phyloP scores from a whole-genome alignment of 2,888 invertebrate genomes.

The Apantesis nais region DNA sequence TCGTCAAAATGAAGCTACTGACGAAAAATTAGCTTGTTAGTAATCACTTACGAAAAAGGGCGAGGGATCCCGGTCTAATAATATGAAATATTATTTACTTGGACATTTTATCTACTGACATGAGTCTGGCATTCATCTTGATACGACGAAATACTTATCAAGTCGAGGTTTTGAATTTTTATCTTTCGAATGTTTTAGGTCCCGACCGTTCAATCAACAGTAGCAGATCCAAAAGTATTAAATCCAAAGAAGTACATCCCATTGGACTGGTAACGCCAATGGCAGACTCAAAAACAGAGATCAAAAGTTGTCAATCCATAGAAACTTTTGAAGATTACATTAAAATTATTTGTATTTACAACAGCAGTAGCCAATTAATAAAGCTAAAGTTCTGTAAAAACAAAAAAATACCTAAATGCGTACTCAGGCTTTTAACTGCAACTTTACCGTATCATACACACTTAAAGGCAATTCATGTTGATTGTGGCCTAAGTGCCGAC shows the following conservation, averaged over 20 bases:
- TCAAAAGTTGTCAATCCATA: neutral
- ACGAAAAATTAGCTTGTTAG: too few relatives aligned
- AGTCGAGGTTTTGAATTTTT: neutral
- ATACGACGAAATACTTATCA: neutral
- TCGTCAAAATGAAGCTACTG: too few relatives aligned
- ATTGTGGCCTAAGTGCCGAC: slow-evolving; percentile 7
- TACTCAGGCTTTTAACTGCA: slow-evolving; percentile 8
- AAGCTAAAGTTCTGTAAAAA: slow-evolving; percentile 14
- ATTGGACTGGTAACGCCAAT: neutral
- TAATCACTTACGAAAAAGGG: too few relatives aligned
- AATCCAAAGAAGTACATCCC: neutral
- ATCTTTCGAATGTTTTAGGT: neutral
- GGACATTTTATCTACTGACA: neutral
- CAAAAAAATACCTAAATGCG: neutral
- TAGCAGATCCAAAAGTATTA: neutral
- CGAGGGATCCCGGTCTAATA: too few relatives aligned
- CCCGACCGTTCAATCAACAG: neutral
- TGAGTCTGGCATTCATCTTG: neutral
- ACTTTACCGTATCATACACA: slow-evolving; percentile 10
- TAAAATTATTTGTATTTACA: slow-evolving; percentile 2
- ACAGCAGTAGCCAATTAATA: slow-evolving; percentile 1
- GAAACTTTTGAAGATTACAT: neutral
- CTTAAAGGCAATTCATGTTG: slow-evolving; percentile 7
- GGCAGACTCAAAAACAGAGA: neutral
- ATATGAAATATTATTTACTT: too few relatives aligned